Evolutionary conservation across 2,797 vertebrate species (phyloP).

Genomic region (Knipowitschia caucasica): DNA sequence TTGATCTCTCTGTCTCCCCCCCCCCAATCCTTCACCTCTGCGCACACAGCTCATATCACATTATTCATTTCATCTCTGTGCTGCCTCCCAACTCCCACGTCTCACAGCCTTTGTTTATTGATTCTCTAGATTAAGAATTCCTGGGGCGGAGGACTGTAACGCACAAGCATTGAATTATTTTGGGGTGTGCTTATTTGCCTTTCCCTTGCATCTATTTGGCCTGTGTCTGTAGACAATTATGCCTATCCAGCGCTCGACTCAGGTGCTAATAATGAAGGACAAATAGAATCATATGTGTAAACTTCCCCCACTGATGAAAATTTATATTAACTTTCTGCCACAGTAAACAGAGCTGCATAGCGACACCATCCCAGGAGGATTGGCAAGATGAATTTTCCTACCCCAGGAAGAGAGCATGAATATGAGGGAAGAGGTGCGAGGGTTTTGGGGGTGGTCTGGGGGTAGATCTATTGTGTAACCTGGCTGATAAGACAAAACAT

Average conservation of each 20-base stretch:
- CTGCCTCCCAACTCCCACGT: constrained; percentile 31
- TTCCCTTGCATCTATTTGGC: constrained; percentile 99
- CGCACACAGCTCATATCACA: constrained; percentile 43
- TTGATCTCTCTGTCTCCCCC: constrained; percentile 25
- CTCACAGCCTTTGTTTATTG: constrained; percentile 98
- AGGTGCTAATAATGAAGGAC: constrained; percentile 99
- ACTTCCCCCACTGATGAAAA: constrained; percentile 99
- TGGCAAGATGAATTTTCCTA: constrained; percentile 98
- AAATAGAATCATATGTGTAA: constrained; percentile 99
- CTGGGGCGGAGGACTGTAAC: constrained; percentile 97
- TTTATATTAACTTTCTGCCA: constrained; percentile 99
- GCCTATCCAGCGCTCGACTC: constrained; percentile 96
- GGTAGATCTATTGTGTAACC: constrained; percentile 92
- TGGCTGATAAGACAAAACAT: constrained; percentile 92
- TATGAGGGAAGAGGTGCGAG: constrained; percentile 31
- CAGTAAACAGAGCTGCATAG: constrained; percentile 99
- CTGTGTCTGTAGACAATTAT: constrained; percentile 99
- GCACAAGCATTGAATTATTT: constrained; percentile 99
- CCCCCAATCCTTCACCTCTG: constrained; percentile 41
- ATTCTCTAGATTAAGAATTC: constrained; percentile 99
- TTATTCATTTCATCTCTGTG: constrained; percentile 60
- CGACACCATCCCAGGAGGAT: constrained; percentile 96
- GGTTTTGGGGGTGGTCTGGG: constrained; percentile 51
- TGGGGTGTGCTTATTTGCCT: constrained; percentile 99
- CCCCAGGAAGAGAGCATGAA: constrained; percentile 86